Percentiles rank a stretch among this genome's conserved stretches.
Conservation (phyloP, 2,888 invertebrate genomes). For the Drosophila melanosoma region DNA sequence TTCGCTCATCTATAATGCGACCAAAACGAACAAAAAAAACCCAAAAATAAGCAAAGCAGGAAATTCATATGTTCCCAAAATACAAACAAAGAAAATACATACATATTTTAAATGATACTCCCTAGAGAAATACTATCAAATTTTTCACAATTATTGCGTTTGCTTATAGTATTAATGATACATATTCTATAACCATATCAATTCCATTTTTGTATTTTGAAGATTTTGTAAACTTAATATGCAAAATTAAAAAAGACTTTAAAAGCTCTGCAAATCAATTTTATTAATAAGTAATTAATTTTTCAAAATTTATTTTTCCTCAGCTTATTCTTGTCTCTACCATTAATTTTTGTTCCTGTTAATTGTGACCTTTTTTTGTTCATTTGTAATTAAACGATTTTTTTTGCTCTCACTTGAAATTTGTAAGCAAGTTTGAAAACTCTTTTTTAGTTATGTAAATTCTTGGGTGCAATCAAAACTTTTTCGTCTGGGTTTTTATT, state of each 20-base stretch:
- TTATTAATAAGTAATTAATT: neutral
- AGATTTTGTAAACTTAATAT: neutral
- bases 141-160: neutral
- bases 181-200: neutral
- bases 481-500: neutral
- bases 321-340: neutral
- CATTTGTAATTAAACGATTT: neutral
- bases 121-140: neutral
- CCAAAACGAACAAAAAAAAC: constrained; percentile 13
- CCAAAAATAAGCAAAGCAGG: constrained; percentile 16
- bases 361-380: neutral
- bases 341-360: neutral
- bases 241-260: neutral
- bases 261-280: neutral
- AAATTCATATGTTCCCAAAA: constrained; percentile 1
- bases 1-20: constrained; percentile 53
- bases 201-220: neutral
- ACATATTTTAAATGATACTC: no score
- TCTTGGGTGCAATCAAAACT: neutral
- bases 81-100: neutral
- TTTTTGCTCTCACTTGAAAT: neutral
- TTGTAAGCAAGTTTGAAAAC: neutral
- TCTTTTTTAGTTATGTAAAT: neutral
- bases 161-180: no score
- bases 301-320: neutral